Percentiles rank a stretch among this genome's conserved stretches.
These are phyloP conservation scores for Rissa tridactyla DNA, from an alignment of 2,113 vertebrate genomes.

Conservation along the genomic window DNA sequence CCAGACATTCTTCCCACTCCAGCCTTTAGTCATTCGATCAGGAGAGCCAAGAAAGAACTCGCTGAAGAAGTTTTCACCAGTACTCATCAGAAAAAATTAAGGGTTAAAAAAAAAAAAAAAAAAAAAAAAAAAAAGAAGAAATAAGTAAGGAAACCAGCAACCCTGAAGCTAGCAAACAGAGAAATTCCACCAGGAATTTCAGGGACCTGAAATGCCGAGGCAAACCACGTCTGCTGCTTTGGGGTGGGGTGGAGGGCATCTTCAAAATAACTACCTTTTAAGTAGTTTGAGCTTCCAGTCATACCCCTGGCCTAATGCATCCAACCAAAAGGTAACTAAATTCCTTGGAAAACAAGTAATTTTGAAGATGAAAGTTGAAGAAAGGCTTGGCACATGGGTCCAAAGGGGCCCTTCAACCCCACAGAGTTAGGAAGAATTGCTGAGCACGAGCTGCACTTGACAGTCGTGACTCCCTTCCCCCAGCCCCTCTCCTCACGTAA, in stretches of 20 bases:
- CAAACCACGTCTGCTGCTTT: neutral
- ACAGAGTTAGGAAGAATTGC: neutral
- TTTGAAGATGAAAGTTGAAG: neutral
- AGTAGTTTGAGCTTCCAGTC: neutral
- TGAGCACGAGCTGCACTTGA: neutral
- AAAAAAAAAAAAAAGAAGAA: neutral
- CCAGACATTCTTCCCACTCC: conserved; percentile 49
- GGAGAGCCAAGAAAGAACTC: neutral
- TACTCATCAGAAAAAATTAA: neutral
- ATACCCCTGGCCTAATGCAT: neutral
- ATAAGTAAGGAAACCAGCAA: neutral
- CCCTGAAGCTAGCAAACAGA: neutral
- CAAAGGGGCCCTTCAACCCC: neutral
- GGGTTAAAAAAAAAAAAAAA: neutral
- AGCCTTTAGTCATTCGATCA: neutral
- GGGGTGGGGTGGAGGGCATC: neutral
- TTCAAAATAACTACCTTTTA: neutral
- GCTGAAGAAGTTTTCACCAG: neutral
- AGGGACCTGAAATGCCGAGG: neutral
- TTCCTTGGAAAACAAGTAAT: neutral
- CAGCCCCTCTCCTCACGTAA: neutral
- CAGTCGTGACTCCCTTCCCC: neutral
- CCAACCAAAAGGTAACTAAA: neutral
- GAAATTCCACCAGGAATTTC: neutral
- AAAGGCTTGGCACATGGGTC: neutral